Evolutionary conservation across 35 echinoderm and acorn worm species (phyloP), one percentile per base, ranked within the genome.

Genomic region (Apostichopus japonicus): DNA sequence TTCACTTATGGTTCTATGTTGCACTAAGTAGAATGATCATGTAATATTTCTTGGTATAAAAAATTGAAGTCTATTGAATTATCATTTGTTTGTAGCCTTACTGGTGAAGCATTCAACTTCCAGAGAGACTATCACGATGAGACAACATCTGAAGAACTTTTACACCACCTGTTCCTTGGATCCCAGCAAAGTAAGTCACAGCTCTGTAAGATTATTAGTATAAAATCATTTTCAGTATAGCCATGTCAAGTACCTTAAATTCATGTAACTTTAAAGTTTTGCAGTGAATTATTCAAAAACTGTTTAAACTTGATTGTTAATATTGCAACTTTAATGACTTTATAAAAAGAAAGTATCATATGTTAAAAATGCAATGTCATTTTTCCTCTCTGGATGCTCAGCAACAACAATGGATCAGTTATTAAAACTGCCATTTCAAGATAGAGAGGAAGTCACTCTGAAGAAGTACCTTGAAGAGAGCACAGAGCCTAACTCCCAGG

Each of bases 41-140:
- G 33, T 44, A 44, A 44, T 44, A 4, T 44, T 44, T 44, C 33
- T 44, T 44, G 33, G 33, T 44, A 44, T 44, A 44, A 44, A 44
- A 1, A 44, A 44, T 44, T 44, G 33, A 44, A 44, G 33, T 44
- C 33, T 61, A 61, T 61, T 24, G 9, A 13, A 44, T 78, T 44
- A 15, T 71, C 6, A 33, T 52, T 71, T 52, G 16, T 92, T 93
- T 92, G 15, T 67, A 99, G 97, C 24, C 76, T 99, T 44, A 99
- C 95, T n/a, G 90, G 93, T 15, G 97, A 99, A 90, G 97, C 97
- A 14, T 99, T 99, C 79, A 91, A 96, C 21, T 99, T 99, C 83
- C 97, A 99, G 88, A 63, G 95, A 55, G 79, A 93, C 86, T 96
- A 99, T 83, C 70, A 93, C 23, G 97, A 99, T 80, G 90, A 92